These are phyloP conservation scores for Mellivora capensis DNA, from an alignment of 2,113 vertebrate species.

Conservation along the genomic window DNA sequence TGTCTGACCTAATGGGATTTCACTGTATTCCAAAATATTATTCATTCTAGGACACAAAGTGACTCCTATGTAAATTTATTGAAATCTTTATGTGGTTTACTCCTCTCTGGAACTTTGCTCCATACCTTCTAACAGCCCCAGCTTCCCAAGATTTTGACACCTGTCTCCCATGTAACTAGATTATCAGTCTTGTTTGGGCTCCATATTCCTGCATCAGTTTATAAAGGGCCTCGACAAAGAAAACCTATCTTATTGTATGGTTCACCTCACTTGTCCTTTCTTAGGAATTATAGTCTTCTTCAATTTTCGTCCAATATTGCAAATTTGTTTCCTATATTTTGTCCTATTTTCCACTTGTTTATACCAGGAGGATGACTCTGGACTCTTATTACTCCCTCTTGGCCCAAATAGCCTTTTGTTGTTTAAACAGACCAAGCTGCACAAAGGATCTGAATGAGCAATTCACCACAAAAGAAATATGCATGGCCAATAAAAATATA, in stretches of 20 bases:
- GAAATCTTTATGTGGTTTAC: neutral
- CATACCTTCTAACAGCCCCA: neutral
- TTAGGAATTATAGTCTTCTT: neutral
- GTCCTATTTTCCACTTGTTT: neutral
- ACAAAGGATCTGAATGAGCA: neutral
- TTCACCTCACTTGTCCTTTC: neutral
- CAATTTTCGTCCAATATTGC: neutral
- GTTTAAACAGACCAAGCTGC: neutral
- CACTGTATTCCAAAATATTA: neutral
- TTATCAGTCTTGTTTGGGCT: neutral
- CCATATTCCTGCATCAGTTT: neutral
- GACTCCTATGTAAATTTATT: neutral
- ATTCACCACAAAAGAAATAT: neutral
- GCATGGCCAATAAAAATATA: neutral
- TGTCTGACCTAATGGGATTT: neutral
- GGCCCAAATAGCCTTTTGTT: neutral
- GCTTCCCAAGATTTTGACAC: neutral
- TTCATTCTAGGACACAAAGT: neutral
- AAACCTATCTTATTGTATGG: neutral
- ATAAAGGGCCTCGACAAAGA: neutral
- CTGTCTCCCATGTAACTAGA: neutral
- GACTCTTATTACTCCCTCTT: neutral
- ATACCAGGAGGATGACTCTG: neutral
- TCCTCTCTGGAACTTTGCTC: neutral
- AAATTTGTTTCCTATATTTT: neutral